These are phyloP conservation scores for Selenia dentaria DNA, from an alignment of 2,888 invertebrate genomes.

Conservation along the genomic window DNA sequence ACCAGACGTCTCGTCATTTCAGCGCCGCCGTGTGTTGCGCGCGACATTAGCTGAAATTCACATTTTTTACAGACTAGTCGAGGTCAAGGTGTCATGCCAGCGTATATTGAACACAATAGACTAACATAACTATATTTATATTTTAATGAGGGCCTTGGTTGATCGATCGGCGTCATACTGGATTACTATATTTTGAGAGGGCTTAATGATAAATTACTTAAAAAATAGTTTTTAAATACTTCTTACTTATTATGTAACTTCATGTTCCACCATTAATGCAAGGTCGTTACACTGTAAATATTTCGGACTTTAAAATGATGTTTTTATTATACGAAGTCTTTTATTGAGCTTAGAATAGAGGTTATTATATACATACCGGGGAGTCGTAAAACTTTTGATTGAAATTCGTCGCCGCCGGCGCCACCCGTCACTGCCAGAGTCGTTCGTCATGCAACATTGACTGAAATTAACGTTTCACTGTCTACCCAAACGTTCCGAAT, in stretches of 20 bases:
- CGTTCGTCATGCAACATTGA: slow-evolving; percentile 15
- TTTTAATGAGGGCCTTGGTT: too few species aligned
- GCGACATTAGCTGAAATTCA: slow-evolving; percentile 49
- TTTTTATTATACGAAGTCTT: slow-evolving; percentile 6
- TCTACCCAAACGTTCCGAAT: slow-evolving; percentile 1
- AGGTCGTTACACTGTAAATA: neutral
- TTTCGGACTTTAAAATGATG: neutral
- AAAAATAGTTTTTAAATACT: too few species aligned
- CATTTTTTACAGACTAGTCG: slow-evolving; percentile 53
- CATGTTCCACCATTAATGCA: slow-evolving; percentile 14
- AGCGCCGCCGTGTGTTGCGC: slow-evolving; percentile 25
- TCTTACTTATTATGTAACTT: too few species aligned
- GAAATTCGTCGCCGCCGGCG: slow-evolving; percentile 18
- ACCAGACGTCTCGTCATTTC: slow-evolving; percentile 58
- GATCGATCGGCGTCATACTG: too few species aligned
- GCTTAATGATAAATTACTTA: too few species aligned
- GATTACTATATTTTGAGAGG: too few species aligned
- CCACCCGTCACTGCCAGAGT: slow-evolving; percentile 6
- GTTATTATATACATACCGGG: slow-evolving; percentile 9
- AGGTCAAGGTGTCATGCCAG: slow-evolving; percentile 64
- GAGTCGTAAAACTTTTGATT: slow-evolving; percentile 22
- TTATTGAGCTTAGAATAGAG: slow-evolving; percentile 16
- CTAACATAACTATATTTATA: too few species aligned
- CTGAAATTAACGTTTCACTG: slow-evolving; percentile 16
- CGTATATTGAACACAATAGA: too few species aligned